These are phyloP conservation scores for Xestia xanthographa DNA, from an alignment of 2,888 invertebrate genomes.

Conservation along the genomic window DNA sequence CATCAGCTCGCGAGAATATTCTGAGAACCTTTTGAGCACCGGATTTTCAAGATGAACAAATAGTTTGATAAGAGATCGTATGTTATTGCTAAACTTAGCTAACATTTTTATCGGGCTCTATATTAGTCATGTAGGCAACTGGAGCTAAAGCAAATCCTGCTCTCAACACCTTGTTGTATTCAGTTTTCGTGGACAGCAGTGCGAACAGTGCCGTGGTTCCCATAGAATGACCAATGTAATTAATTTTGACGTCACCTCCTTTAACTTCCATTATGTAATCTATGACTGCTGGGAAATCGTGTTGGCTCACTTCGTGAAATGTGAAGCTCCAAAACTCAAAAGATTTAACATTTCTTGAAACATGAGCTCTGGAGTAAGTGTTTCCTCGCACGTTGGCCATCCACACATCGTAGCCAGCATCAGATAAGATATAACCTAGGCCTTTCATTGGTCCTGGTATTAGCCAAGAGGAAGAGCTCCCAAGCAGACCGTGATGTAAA, in stretches of 20 bases:
- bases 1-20: constrained; percentile 90
- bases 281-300: constrained; percentile 96
- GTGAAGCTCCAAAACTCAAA: constrained; percentile 93
- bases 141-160: constrained; percentile 93
- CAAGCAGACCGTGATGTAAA: constrained; percentile 95
- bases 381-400: constrained; percentile 96
- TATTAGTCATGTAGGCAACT: constrained; percentile 92
- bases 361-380: constrained; percentile 93
- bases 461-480: constrained; percentile 95
- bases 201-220: constrained; percentile 95
- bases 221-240: constrained; percentile 98
- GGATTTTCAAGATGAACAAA: constrained; percentile 92
- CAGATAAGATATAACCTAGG: constrained; percentile 92
- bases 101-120: constrained; percentile 92
- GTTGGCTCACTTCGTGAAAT: constrained; percentile 96
- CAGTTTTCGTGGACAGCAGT: constrained; percentile 92
- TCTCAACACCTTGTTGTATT: constrained; percentile 92
- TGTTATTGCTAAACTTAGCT: constrained; percentile 91
- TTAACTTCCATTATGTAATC: constrained; percentile 91
- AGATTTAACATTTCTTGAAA: constrained; percentile 87
- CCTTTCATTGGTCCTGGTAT: constrained; percentile 92
- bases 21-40: constrained; percentile 91
- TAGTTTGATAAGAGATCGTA: constrained; percentile 91
- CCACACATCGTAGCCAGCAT: constrained; percentile 95
- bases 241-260: constrained; percentile 85